These are phyloP conservation scores for Sebastes diploproa DNA, from an alignment of 2,797 vertebrate species.

Conservation along the genomic window DNA sequence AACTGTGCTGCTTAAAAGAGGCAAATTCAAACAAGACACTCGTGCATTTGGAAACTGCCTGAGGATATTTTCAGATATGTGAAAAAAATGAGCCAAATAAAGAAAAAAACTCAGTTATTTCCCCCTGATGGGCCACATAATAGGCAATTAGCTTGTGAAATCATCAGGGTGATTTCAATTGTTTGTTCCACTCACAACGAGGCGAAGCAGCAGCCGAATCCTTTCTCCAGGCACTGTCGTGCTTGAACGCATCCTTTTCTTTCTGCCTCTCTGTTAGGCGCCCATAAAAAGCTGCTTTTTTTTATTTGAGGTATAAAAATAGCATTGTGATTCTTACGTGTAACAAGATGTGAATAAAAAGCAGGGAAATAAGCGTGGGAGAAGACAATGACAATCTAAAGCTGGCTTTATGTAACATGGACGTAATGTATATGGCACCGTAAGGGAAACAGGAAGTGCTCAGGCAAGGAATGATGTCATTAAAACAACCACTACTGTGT, in stretches of 20 bases:
- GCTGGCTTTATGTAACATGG: background rate
- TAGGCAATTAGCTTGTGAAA: slow-evolving; percentile 71
- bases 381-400: background rate
- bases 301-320: slow-evolving; percentile 48
- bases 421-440: background rate
- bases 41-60: slow-evolving; percentile 10
- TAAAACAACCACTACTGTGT: background rate
- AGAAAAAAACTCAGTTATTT: slow-evolving; percentile 40
- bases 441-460: background rate
- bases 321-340: slow-evolving; percentile 31
- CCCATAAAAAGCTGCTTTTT: slow-evolving; percentile 30
- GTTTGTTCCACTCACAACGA: slow-evolving; percentile 58
- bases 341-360: slow-evolving; percentile 34
- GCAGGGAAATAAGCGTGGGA: background rate
- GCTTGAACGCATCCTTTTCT: slow-evolving; percentile 36
- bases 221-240: slow-evolving; percentile 56
- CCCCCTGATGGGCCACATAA: slow-evolving; percentile 55
- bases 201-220: slow-evolving; percentile 44
- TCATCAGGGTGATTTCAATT: slow-evolving; percentile 38
- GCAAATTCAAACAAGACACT: slow-evolving; percentile 30
- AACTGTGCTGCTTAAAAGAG: slow-evolving; percentile 6
- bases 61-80: slow-evolving; percentile 39
- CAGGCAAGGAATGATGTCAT: background rate
- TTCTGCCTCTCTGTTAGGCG: slow-evolving; percentile 9
- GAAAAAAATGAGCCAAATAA: slow-evolving; percentile 34